These are phyloP conservation scores for Cricetomys ansorgei DNA, from an alignment of 2,113 vertebrate species.

Conservation along the genomic window DNA sequence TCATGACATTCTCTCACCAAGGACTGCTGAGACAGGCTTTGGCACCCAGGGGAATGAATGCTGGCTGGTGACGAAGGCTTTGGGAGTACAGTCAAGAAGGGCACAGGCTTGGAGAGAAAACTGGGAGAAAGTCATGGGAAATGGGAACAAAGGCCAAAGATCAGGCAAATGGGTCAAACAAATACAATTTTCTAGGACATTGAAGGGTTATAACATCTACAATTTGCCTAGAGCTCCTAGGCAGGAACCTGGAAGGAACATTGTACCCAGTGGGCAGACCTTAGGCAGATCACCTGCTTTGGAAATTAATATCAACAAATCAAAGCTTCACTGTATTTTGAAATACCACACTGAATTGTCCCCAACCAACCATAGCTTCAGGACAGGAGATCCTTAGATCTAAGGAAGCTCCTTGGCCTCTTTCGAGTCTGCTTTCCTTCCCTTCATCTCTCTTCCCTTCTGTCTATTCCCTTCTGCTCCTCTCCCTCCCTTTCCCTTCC, in stretches of 20 bases:
- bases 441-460: no score
- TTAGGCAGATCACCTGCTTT: not conserved
- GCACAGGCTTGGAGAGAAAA: not conserved
- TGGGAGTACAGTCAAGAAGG: slow-evolving; percentile 17
- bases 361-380: not conserved
- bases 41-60: not conserved
- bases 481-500: not conserved
- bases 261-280: no score
- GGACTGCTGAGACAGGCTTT: not conserved
- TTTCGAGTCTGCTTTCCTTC: not conserved
- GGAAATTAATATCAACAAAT: not conserved
- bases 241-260: not conserved
- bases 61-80: not conserved
- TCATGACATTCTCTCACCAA: not conserved
- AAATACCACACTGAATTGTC: not conserved
- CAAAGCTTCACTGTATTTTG: not conserved
- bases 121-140: slow-evolving; percentile 6
- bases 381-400: not conserved
- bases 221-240: not conserved
- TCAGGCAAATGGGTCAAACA: not conserved
- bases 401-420: not conserved
- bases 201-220: no score
- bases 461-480: no score
- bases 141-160: not conserved
- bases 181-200: no score